Evolutionary conservation across 2,113 vertebrate species (phyloP).

Genomic region (Aptenodytes patagonicus): DNA sequence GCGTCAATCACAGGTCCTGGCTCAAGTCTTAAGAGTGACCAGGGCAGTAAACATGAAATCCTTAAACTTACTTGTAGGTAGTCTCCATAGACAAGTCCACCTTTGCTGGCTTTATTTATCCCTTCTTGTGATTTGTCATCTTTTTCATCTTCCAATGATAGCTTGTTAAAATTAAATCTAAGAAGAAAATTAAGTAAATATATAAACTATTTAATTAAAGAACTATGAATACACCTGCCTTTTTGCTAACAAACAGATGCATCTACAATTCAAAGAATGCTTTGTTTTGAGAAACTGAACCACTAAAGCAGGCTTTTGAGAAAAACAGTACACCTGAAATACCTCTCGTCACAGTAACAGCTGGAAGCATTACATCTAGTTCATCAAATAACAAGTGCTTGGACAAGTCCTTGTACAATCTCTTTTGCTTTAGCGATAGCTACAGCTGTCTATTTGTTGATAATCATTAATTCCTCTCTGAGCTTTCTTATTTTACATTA

Average conservation of each 20-base stretch:
- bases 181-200: constrained; percentile 8
- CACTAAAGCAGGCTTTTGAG: not conserved
- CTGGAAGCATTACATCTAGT: not conserved
- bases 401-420: not conserved
- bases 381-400: not conserved
- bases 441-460: not conserved
- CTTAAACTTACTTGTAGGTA: constrained; percentile 84
- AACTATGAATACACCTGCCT: not conserved
- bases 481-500: not conserved
- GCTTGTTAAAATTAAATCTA: constrained; percentile 74
- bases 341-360: not conserved
- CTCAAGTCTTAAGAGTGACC: not conserved
- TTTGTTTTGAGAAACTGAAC: not conserved
- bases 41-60: not conserved
- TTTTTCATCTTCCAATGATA: constrained; percentile 70
- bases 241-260: not conserved
- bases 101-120: constrained; percentile 86
- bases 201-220: not conserved
- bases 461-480: not conserved
- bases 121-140: constrained; percentile 83
- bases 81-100: constrained; percentile 87
- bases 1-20: not conserved
- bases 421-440: not conserved
- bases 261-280: not conserved
- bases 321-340: not conserved